A percentile compares a stretch with the other conserved stretches of the same genome.
Evolutionary conservation across 2,113 vertebrate genomes (phyloP).

Genomic region (Crotalus helleri): DNA sequence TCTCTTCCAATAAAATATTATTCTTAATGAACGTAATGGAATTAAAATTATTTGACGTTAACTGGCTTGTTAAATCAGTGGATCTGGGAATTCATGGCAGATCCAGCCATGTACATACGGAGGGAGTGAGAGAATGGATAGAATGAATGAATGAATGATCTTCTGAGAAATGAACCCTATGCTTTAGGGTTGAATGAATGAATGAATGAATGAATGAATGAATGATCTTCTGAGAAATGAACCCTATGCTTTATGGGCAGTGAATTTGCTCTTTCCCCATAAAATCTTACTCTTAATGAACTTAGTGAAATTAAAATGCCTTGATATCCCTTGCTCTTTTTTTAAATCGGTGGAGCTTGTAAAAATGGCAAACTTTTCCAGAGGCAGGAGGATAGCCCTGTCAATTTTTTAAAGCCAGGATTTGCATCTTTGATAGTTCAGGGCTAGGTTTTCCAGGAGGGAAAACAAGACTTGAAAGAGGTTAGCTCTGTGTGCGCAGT

Average conservation of each 20-base stretch:
- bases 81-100: background rate
- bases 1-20: background rate
- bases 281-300: background rate
- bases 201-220: background rate
- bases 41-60: slow-evolving; percentile 25
- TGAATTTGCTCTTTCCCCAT: slow-evolving; percentile 9
- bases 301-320: slow-evolving; percentile 21
- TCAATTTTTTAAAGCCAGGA: background rate
- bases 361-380: background rate
- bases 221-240: background rate
- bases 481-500: background rate
- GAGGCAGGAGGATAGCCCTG: background rate
- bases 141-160: background rate
- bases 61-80: background rate
- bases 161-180: background rate
- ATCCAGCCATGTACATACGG: background rate
- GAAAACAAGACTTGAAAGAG: background rate
- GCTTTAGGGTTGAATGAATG: background rate
- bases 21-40: background rate
- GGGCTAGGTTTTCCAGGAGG: background rate
- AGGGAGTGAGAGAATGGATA: background rate
- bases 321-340: background rate
- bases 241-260: fast-evolving
- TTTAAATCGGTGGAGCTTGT: background rate
- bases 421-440: background rate